Base-by-base conservation (phyloP, 2,797 vertebrate species). In the Columba guinea region DNA sequence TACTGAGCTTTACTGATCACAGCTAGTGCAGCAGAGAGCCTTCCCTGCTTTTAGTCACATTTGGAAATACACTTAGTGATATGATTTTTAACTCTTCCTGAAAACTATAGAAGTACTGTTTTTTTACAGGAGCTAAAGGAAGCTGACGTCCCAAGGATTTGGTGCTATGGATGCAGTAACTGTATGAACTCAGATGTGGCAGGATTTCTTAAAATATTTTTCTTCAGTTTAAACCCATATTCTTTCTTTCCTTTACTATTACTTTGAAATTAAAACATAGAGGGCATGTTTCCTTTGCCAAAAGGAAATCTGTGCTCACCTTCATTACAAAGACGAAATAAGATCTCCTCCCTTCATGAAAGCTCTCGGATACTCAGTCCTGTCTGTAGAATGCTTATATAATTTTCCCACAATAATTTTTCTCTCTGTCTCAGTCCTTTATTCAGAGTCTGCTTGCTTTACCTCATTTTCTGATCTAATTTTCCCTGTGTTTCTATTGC, bases 21-120 rank as follows among this genome's bases (percentile, higher is more conserved):
- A 76, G 56, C 35, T n/a, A 90, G 35, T 1, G 0, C n/a, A 93
- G 85, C 12, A 3, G 5, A 68, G 16, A 22, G 64, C 67, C 44
- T 78, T 79, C 34, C 55, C 71, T 83, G 58, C 52, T 68, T 32
- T 58, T 19, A 51, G 34, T 44, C 65, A 78, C 92, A 91, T 93
- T 71, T 96, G 95, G 89, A 96, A 96, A 94, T 86, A 65, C 18
- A 76, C 84, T 96, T 88, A 92, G 55, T 6, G 67, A 18, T 73
- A 82, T 80, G 93, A 96, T 96, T 96, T 95, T 90, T 90, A 95
- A 95, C 93, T 92, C 91, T 94, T 96, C 95, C 93, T 94, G 93
- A 86, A 90, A 41, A 28, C 63, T 81, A 49, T 1, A 86, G 73
- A 56, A 71, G 34, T 16, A 30, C 56, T 82, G 49, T 34, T 73